Evolutionary conservation across 1,140 invertebrate genomes (phyloP).

Genomic region (Aphaenogaster ashmeadi): DNA sequence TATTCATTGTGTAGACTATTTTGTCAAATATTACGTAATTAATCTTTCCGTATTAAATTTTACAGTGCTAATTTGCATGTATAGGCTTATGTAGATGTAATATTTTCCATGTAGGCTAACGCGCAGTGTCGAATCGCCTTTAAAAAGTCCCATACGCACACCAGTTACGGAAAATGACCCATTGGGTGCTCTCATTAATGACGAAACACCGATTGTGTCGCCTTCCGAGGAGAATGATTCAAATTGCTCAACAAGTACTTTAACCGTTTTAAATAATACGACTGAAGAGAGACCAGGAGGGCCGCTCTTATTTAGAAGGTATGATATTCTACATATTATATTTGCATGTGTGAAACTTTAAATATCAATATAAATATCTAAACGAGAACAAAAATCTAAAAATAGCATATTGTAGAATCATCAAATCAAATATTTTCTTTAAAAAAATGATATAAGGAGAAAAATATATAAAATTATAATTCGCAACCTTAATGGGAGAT

Average conservation of each 20-base stretch:
- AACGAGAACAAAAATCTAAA: neutral
- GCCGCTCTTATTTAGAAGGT: slow-evolving; percentile 86
- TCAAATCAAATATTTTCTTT: neutral
- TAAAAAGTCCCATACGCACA: slow-evolving; percentile 90
- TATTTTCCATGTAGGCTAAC: slow-evolving; percentile 87
- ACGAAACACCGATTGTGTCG: slow-evolving; percentile 86
- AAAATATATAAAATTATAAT: slow-evolving; percentile 3
- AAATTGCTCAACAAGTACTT: slow-evolving; percentile 86
- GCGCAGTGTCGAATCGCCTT: slow-evolving; percentile 84
- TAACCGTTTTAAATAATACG: slow-evolving; percentile 85
- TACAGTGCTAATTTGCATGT: slow-evolving; percentile 61
- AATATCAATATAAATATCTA: slow-evolving; percentile 19
- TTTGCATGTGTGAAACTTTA: slow-evolving; percentile 36
- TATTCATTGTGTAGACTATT: slow-evolving; percentile 34
- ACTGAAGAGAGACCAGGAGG: slow-evolving; percentile 85
- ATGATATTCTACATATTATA: slow-evolving; percentile 52
- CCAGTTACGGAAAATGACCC: slow-evolving; percentile 97
- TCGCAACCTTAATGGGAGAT: slow-evolving; percentile 27
- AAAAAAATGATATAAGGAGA: slow-evolving; percentile 7
- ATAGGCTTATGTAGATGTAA: slow-evolving; percentile 63
- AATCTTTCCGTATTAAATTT: slow-evolving; percentile 48
- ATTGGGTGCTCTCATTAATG: slow-evolving; percentile 92
- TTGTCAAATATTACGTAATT: slow-evolving; percentile 36
- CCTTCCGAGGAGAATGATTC: slow-evolving; percentile 86
- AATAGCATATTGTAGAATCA: slow-evolving; percentile 5